Evolutionary conservation across 2,113 vertebrate species (phyloP).

Genomic region (Tragelaphus scriptus): DNA sequence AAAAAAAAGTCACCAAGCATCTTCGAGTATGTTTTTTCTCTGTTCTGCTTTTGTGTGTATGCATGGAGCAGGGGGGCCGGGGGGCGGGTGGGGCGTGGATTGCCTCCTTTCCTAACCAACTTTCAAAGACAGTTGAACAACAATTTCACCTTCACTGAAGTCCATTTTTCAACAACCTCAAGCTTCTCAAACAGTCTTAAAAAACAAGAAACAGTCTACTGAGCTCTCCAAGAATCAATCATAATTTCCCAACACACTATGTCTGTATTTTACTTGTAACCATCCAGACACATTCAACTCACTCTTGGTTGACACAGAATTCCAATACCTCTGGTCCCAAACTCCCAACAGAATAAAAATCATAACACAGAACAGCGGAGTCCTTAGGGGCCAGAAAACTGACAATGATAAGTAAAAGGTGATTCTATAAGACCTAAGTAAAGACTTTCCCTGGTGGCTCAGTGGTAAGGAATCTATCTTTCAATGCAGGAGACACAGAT

Average conservation of each 20-base stretch:
- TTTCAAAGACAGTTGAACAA: neutral
- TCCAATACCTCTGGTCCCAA: neutral
- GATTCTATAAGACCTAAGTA: neutral
- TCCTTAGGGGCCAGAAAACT: neutral
- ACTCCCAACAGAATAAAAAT: neutral
- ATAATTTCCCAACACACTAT: neutral
- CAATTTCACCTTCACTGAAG: neutral
- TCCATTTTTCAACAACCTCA: neutral
- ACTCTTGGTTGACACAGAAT: neutral
- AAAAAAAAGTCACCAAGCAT: neutral
- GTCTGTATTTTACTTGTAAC: neutral
- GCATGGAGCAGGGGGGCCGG: neutral
- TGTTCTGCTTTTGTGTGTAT: neutral
- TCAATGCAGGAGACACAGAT: neutral
- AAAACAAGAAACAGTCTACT: neutral
- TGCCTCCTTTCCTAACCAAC: neutral
- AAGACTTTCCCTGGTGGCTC: neutral
- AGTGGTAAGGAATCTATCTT: neutral
- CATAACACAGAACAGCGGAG: neutral
- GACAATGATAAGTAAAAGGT: neutral
- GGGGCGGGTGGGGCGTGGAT: accelerated
- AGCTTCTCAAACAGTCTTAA: neutral
- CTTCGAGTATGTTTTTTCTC: neutral
- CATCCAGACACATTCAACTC: neutral
- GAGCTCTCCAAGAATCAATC: neutral